Evolutionary conservation across 2,797 vertebrate species (phyloP), one percentile per base, ranked within the genome.

Genomic region (Menidia menidia): DNA sequence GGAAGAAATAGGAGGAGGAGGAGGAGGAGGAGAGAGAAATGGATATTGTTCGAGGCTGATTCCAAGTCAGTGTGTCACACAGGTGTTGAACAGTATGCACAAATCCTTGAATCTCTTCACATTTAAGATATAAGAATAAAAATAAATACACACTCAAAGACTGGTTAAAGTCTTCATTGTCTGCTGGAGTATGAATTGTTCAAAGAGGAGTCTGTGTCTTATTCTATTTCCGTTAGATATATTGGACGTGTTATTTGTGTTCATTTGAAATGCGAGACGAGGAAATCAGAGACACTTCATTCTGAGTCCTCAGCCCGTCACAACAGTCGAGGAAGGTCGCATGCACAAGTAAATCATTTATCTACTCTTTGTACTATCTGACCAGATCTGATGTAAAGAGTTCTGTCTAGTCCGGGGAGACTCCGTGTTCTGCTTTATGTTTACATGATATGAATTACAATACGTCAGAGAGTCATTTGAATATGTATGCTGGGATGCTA

Each of bases 1-100:
- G 39, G 64, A 59, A 18, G 56, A 59, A 60, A 62, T 32, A 3
- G 35, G 51, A 55, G 4, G 55, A 52, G 18, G 41, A 71, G 64
- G 73, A 53, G 14, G 55, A 33, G 31, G 52, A 50, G 14, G 32
- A 54, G 55, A 0, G 4, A 64, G 15, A 47, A 39, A 53, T 19
- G 25, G 2, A 25, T 30, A 63, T n/a, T n/a, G n/a, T n/a, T n/a
- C n/a, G 32, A 59, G 43, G 54, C 16, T 3, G 59, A 58, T 45
- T 53, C 54, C 47, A 61, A 10, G 41, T n/a, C 18, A 45, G n/a
- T n/a, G 6, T 56, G 44, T 71, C 39, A 42, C 16, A 51, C 31
- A 42, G 12, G 5, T 19, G n/a, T 4, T 41, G n/a, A 41, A 16
- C 35, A 32, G 16, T 66, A 31, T 53, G n/a, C 3, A 18, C 25